Evolutionary conservation across 2,113 vertebrate genomes (phyloP).

Genomic region (Perca flavescens): DNA sequence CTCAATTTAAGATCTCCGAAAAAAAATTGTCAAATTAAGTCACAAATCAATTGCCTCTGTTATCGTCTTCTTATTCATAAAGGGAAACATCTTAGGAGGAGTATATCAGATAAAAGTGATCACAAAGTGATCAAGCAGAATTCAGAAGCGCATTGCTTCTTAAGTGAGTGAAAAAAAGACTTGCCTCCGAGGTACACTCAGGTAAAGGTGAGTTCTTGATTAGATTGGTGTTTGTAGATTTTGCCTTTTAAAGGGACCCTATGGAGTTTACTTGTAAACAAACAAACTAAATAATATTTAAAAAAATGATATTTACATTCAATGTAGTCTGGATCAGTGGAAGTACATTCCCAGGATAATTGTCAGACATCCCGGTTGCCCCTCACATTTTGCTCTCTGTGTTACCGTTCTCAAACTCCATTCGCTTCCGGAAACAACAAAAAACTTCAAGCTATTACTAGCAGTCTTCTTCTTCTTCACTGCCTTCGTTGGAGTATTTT

Average conservation of each 20-base stretch:
- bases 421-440: too few species aligned
- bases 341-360: too few species aligned
- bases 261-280: conserved; percentile 15
- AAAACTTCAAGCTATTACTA: not conserved
- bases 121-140: conserved; percentile 11
- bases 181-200: not conserved
- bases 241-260: not conserved
- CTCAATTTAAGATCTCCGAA: not conserved
- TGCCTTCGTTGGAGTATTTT: not conserved
- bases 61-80: not conserved
- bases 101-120: conserved; percentile 1
- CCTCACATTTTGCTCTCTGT: too few species aligned
- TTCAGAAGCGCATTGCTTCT: not conserved
- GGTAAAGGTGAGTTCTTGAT: conserved; percentile 1
- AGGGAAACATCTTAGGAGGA: not conserved
- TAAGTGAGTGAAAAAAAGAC: not conserved
- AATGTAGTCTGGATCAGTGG: too few species aligned
- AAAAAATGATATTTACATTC: too few species aligned
- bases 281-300: not conserved
- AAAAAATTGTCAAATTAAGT: not conserved
- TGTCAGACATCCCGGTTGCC: too few species aligned
- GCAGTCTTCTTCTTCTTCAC: not conserved
- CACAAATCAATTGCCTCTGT: not conserved
- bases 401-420: too few species aligned
- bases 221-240: conserved; percentile 16